A percentile compares a stretch with the other conserved stretches of the same genome.
Evolutionary conservation across 2,888 invertebrate species (phyloP).

Genomic region (Caenorhabditis sulstoni): DNA sequence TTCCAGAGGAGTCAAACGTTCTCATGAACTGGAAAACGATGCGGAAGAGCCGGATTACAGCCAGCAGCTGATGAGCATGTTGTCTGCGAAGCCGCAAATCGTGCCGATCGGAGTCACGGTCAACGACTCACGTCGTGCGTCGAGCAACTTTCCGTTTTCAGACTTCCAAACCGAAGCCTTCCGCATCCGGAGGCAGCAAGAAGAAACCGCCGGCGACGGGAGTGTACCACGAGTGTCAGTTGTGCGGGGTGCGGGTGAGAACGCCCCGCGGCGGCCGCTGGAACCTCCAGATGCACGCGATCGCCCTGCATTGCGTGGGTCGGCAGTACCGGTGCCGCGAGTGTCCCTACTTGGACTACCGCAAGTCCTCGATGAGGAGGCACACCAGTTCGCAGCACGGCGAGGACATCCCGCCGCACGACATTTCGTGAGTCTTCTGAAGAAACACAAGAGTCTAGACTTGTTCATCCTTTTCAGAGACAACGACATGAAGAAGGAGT

Average conservation of each 20-base stretch:
- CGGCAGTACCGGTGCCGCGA: slow-evolving; percentile 56
- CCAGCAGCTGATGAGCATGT: slow-evolving; percentile 36
- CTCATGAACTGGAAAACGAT: slow-evolving; percentile 12
- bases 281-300: slow-evolving; percentile 69
- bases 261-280: slow-evolving; percentile 65
- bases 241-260: slow-evolving; percentile 62
- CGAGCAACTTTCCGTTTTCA: too few species aligned
- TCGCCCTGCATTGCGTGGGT: slow-evolving; percentile 63
- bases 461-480: slow-evolving; percentile 40
- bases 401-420: slow-evolving; percentile 56
- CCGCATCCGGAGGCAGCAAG: too few species aligned
- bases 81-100: slow-evolving; percentile 39
- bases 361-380: slow-evolving; percentile 64
- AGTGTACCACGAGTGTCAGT: slow-evolving; percentile 60
- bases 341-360: slow-evolving; percentile 60
- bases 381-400: slow-evolving; percentile 58
- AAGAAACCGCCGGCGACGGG: background rate
- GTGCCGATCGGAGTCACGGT: slow-evolving; percentile 49
- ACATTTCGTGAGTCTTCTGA: slow-evolving; percentile 49
- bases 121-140: too few species aligned
- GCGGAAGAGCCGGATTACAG: slow-evolving; percentile 22
- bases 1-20: slow-evolving; percentile 14
- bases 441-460: background rate
- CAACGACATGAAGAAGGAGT: slow-evolving; percentile 55
- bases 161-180: slow-evolving; percentile 34